Percentiles rank a stretch among this genome's conserved stretches.
phyloP scores from a whole-genome alignment of 2,113 vertebrate species.

The Nycticebus coucang region DNA sequence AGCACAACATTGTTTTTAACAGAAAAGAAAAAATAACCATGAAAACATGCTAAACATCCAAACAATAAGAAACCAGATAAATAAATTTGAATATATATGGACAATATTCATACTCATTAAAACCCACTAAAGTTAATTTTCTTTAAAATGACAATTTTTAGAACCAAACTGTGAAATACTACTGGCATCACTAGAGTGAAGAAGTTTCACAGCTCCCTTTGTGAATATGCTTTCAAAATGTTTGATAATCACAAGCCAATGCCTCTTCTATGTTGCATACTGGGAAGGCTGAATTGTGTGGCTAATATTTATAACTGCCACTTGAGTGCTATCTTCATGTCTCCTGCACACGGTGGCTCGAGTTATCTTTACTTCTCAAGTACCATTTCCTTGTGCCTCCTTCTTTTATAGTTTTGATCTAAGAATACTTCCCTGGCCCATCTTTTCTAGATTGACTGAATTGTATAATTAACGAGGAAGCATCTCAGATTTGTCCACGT shows the following conservation, averaged over 20 bases:
- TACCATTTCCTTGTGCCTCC: neutral
- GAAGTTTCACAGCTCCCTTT: neutral
- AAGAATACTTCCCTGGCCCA: neutral
- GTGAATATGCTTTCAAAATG: neutral
- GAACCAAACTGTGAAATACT: neutral
- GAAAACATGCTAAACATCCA: neutral
- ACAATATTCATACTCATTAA: neutral
- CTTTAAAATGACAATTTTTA: constrained; percentile 28
- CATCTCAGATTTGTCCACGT: neutral
- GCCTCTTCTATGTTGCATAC: neutral
- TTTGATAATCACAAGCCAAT: neutral
- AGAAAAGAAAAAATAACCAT: neutral
- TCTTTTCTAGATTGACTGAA: neutral
- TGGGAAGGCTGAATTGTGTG: neutral
- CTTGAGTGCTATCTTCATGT: neutral
- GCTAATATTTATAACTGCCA: neutral
- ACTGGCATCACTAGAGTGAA: neutral
- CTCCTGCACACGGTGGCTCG: neutral
- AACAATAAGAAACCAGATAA: neutral
- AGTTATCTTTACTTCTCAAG: neutral
- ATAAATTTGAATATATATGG: neutral
- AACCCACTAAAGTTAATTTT: neutral
- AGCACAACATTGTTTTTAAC: neutral
- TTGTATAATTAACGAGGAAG: neutral
- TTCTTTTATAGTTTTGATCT: neutral